A percentile compares a stretch with the other conserved stretches of the same genome.
Evolutionary conservation across 2,113 vertebrate genomes (phyloP).

Genomic region (Coracopsis vasa): DNA sequence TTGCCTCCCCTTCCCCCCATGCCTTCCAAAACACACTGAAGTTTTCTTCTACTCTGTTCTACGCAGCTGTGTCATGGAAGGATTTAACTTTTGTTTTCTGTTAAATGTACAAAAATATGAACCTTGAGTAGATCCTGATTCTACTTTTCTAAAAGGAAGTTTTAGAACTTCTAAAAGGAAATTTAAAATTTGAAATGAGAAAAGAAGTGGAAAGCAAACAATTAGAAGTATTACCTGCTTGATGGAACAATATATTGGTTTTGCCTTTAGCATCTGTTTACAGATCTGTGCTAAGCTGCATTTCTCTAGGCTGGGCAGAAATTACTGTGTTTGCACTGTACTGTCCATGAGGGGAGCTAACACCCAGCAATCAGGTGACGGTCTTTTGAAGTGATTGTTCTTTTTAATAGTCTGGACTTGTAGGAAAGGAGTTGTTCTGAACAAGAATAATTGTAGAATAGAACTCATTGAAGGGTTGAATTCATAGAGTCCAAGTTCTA

Average conservation of each 20-base stretch:
- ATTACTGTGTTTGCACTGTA: not conserved
- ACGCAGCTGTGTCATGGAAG: not conserved
- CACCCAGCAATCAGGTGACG: not conserved
- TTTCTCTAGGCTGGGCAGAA: not conserved
- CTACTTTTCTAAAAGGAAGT: not conserved
- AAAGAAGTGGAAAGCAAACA: not conserved
- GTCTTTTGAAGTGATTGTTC: not conserved
- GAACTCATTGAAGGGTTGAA: not conserved
- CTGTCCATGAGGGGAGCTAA: not conserved
- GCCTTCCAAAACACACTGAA: not conserved
- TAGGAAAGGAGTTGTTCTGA: not conserved
- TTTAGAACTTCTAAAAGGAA: not conserved
- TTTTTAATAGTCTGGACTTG: not conserved
- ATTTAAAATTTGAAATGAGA: not conserved
- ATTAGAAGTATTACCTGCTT: not conserved
- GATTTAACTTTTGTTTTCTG: not conserved
- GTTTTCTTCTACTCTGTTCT: not conserved
- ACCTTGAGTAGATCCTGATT: not conserved
- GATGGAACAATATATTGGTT: not conserved
- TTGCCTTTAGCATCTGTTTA: not conserved
- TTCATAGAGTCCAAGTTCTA: not conserved
- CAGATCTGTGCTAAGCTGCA: not conserved
- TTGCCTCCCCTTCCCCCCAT: not conserved
- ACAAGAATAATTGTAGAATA: not conserved
- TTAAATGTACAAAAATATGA: not conserved